Evolutionary conservation across 2,797 vertebrate genomes (phyloP), one percentile per base, ranked within the genome.

Genomic region (Aplochiton taeniatus): DNA sequence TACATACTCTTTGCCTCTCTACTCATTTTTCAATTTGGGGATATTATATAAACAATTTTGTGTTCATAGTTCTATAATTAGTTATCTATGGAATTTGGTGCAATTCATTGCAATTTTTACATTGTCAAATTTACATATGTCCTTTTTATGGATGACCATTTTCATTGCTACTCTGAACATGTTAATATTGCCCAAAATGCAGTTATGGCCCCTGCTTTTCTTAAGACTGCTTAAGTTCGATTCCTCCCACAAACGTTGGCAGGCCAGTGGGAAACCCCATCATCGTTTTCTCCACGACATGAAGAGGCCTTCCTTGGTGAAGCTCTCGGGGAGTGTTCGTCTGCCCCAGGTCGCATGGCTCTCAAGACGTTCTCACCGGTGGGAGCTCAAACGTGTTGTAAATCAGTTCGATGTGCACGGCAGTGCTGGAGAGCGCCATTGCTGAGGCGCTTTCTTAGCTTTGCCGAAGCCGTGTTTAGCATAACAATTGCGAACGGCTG

Each of bases 401-500:
- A 80, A 85, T 85, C 84, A 86, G 59, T 12, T 69, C 61, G 85
- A 85, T 89, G 85, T 77, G 80, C 70, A 76, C 76, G 85, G 88
- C 87, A 85, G 84, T 69, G 75, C 83, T 75, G 79, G 83, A 76
- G 75, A 75, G 78, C 68, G 63, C 4, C 61, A 67, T 67, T 75
- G 74, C 82, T 83, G 76, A 60, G 64, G 42, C 69, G 67, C 17
- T 71, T 77, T 68, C 69, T 69, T 85, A 83, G 90, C 70, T 63
- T 4, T 83, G 78, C 79, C 80, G 83, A 85, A 43, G 81, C 73
- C 63, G 73, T 84, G 83, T 89, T 89, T 82, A 86, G 83, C 86
- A 89, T 85, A 88, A 88, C 87, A 87, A 84, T 86, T 82, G 86
- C 79, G 81, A 80, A 85, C 85, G 76, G 76, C 81, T 77, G 81